Evolutionary conservation across 1,140 invertebrate genomes (phyloP), one percentile per base, ranked within the genome.

Genomic region (Meloidogyne exigua): DNA sequence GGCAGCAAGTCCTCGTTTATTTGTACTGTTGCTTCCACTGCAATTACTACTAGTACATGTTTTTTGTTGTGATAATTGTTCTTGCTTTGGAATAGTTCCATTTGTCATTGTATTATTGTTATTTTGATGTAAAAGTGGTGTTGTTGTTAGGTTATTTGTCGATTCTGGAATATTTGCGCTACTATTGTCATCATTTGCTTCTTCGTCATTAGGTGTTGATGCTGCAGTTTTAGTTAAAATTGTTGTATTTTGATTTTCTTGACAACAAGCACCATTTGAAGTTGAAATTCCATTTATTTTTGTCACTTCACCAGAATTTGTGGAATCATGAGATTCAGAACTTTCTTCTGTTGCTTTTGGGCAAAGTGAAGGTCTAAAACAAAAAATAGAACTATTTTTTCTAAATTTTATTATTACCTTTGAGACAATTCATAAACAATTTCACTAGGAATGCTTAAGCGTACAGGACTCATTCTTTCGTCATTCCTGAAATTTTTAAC

Each of bases 1-100:
- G 1, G 79, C 80, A n/a, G 76, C 82, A 42, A 80, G 80, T 76
- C 7, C 81, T 39, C 68, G 80, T 80, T 72, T 83, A 75, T 49
- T 64, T 72, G n/a, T 70, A 49, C 64, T 69, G 23, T 68, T 44
- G 68, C 49, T 57, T 9, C 42, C 42, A 18, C 49, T 57, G 13
- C 49, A 57, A 57, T 57, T 57, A n/a, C 49, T 57, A 9, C 49
- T 57, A 57, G 18, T 10, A n/a, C 49, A 57, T 57, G 49, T 57
- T n/a, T 57, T 57, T 57, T 57, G 49, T 57, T 57, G 49, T 57
- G 49, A n/a, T 57, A 57, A 57, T 57, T 57, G 49, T 21, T 57
- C 49, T 57, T 57, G 49, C 21, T 57, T 18, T 15, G 49, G 49
- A 7, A n/a, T 18, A 7, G 49, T n/a, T 21, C 49, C 49, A 57